Conservation (phyloP, 1,140 invertebrate genomes). For the Aphaenogaster ashmeadi region DNA sequence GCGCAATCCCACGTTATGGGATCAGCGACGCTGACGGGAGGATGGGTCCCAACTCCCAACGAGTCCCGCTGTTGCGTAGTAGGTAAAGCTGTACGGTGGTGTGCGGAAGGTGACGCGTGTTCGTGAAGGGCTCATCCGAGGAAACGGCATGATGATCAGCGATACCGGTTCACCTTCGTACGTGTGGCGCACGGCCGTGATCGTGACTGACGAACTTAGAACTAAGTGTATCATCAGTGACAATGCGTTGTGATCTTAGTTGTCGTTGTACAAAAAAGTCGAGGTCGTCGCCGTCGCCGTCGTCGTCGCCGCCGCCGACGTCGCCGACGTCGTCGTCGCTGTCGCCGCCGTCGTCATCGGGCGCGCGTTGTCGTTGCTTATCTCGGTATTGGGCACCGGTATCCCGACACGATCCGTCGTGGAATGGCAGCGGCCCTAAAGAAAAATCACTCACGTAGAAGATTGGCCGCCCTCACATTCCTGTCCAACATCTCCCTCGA, state of each 20-base stretch:
- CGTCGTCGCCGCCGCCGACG: background rate
- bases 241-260: constrained; percentile 78
- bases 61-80: constrained; percentile 71
- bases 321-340: background rate
- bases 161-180: constrained; percentile 58
- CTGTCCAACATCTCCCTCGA: constrained; percentile 98
- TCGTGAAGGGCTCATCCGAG: constrained; percentile 65
- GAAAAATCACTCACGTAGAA: constrained; percentile 89
- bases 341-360: background rate
- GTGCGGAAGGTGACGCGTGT: constrained; percentile 37
- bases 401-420: constrained; percentile 67
- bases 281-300: background rate
- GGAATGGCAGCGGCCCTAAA: constrained; percentile 88
- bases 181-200: constrained; percentile 48
- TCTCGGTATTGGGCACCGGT: constrained; percentile 54
- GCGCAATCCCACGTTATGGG: constrained; percentile 8
- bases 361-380: constrained; percentile 53
- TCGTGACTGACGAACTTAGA: constrained; percentile 57
- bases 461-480: constrained; percentile 96
- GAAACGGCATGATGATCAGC: constrained; percentile 71
- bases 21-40: constrained; percentile 3
- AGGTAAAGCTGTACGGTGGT: constrained; percentile 56
- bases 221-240: constrained; percentile 75
- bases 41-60: background rate
- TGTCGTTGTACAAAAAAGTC: constrained; percentile 68